phyloP scores from a whole-genome alignment of 2,888 invertebrate genomes.

The Endomychus coccineus region DNA sequence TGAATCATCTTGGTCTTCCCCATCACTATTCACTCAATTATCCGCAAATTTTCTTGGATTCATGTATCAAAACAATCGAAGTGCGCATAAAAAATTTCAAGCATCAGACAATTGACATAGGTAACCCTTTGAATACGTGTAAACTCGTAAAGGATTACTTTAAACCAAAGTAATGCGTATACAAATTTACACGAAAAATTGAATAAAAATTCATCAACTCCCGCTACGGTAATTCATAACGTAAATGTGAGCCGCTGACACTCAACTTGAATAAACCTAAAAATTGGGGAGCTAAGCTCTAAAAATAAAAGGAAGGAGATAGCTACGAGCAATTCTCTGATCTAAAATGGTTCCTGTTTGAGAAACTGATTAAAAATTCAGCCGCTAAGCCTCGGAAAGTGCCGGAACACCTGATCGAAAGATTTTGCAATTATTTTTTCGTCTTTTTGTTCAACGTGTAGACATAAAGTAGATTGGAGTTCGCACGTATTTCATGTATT shows the following conservation, averaged over 20 bases:
- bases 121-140: no score
- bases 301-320: constrained; percentile 36
- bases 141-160: no score
- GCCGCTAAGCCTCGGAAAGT: constrained; percentile 42
- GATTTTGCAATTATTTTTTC: constrained; percentile 42
- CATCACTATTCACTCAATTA: no score
- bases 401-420: constrained; percentile 40
- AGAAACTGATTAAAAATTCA: constrained; percentile 45
- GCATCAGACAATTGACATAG: no score
- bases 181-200: no score
- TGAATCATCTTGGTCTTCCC: no score
- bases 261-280: constrained; percentile 30
- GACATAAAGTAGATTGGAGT: background rate
- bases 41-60: no score
- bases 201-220: constrained; percentile 6
- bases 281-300: constrained; percentile 32
- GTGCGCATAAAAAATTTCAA: no score
- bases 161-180: no score
- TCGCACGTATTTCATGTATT: no score
- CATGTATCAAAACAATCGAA: no score
- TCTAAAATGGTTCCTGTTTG: constrained; percentile 37
- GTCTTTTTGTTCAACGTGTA: constrained; percentile 25
- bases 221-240: constrained; percentile 3
- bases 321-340: constrained; percentile 24
- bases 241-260: constrained; percentile 10